These are phyloP conservation scores for Hippopotamus amphibius DNA, from an alignment of 2,113 vertebrate genomes.

Conservation along the genomic window DNA sequence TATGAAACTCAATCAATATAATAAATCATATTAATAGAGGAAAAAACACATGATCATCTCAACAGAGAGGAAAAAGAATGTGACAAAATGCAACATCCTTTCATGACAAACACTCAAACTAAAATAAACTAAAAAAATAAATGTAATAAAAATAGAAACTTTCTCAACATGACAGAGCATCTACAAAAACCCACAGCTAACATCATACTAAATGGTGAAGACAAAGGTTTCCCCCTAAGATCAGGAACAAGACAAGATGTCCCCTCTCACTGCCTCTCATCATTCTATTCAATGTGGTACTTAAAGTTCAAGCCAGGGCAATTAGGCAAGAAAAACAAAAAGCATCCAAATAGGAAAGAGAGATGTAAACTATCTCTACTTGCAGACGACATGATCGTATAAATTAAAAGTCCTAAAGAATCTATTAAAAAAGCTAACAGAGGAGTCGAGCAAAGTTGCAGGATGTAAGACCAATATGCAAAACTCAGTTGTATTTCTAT, in stretches of 20 bases:
- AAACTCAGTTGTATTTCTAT: not conserved
- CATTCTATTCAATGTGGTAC: not conserved
- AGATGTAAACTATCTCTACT: not conserved
- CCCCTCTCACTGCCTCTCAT: not conserved
- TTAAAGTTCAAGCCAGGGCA: conserved; percentile 22
- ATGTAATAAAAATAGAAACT: not conserved
- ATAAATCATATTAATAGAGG: not conserved
- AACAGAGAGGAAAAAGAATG: not conserved
- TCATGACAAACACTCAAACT: not conserved
- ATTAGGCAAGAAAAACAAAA: not conserved
- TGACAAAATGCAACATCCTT: conserved; percentile 32
- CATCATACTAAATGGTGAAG: not conserved
- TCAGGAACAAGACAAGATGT: not conserved
- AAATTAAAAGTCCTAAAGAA: not conserved
- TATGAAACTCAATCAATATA: not conserved
- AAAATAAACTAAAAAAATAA: not conserved
- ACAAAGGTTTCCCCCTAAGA: not conserved
- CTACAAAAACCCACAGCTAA: not conserved
- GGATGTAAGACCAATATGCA: not conserved
- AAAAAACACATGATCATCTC: not conserved
- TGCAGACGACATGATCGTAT: not conserved
- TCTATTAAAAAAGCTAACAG: not conserved
- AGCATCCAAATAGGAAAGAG: not conserved
- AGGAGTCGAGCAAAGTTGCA: not conserved
- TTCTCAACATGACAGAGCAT: not conserved